phyloP scores from a whole-genome alignment of 2,797 vertebrate species.

The Notolabrus celidotus region DNA sequence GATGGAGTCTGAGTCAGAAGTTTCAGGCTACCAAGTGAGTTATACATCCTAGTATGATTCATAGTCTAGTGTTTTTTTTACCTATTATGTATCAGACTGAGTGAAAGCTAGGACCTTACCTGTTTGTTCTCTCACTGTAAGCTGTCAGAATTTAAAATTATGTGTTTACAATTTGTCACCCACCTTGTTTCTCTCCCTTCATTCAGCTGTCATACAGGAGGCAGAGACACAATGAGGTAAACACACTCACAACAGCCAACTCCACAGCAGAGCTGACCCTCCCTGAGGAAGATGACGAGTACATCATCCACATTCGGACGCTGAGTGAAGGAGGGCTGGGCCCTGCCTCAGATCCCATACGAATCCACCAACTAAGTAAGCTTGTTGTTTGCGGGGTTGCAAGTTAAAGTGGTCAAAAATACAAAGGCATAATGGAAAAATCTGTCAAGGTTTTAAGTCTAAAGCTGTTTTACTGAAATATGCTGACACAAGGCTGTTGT shows the following conservation, averaged over 20 bases:
- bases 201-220: slow-evolving; percentile 91
- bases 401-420: neutral
- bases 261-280: slow-evolving; percentile 91
- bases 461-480: neutral
- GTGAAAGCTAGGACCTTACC: neutral
- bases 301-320: slow-evolving; percentile 90
- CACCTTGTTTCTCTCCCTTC: slow-evolving; percentile 15
- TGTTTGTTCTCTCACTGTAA: slow-evolving; percentile 8
- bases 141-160: slow-evolving; percentile 22
- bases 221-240: slow-evolving; percentile 84
- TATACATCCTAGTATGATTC: neutral
- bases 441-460: slow-evolving; percentile 1
- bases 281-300: slow-evolving; percentile 88
- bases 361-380: slow-evolving; percentile 93
- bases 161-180: slow-evolving; percentile 34
- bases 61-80: slow-evolving; percentile 21
- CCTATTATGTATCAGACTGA: slow-evolving; percentile 5
- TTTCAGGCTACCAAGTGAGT: slow-evolving; percentile 94
- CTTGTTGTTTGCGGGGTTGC: slow-evolving; percentile 1
- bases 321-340: slow-evolving; percentile 92
- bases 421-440: neutral
- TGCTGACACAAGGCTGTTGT: slow-evolving; percentile 17
- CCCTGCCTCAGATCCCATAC: slow-evolving; percentile 90
- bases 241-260: slow-evolving; percentile 86
- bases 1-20: slow-evolving; percentile 94